These are phyloP conservation scores for Nyctalus aviator DNA, from an alignment of 2,797 vertebrate genomes.

Conservation along the genomic window DNA sequence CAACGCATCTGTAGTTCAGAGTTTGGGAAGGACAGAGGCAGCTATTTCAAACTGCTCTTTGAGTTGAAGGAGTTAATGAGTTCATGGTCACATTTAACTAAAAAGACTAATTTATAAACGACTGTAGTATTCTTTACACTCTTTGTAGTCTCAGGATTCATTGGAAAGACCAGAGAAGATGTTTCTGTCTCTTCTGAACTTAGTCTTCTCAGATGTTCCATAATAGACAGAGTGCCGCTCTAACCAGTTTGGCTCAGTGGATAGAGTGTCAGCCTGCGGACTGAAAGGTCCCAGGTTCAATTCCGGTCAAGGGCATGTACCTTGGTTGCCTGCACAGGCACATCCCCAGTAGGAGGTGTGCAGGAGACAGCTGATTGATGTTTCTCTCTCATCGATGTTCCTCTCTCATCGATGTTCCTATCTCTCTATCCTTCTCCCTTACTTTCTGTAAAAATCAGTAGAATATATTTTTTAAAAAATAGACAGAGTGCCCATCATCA, in stretches of 20 bases:
- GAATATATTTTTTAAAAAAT: no score
- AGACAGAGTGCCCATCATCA: slow-evolving; percentile 2
- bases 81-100: not conserved
- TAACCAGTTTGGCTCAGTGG: no score
- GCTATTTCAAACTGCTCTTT: not conserved
- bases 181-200: slow-evolving; percentile 4
- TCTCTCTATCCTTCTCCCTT: no score
- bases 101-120: not conserved
- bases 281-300: no score
- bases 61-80: not conserved
- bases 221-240: not conserved
- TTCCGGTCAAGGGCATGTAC: no score
- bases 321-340: no score
- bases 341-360: no score
- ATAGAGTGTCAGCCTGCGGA: no score
- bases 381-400: no score
- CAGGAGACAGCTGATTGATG: no score
- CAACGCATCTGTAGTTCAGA: not conserved
- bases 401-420: no score
- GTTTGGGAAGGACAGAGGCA: not conserved
- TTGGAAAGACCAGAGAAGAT: not conserved
- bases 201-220: not conserved
- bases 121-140: not conserved
- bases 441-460: no score
- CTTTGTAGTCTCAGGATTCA: not conserved